Percentiles rank a stretch among this genome's conserved stretches.
These are phyloP conservation scores for Apamea anceps DNA, from an alignment of 2,888 invertebrate species.

Conservation along the genomic window DNA sequence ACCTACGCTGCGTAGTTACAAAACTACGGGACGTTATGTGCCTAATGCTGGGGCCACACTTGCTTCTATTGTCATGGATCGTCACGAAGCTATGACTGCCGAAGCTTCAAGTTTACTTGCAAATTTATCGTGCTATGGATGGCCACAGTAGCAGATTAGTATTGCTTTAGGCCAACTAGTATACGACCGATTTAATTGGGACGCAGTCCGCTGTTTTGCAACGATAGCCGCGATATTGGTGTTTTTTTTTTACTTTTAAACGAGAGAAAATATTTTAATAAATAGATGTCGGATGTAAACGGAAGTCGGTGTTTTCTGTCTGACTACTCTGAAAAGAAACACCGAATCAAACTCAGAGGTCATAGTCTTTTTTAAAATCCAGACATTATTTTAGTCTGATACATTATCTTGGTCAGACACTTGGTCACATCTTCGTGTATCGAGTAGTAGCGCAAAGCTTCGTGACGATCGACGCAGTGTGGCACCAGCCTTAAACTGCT, in stretches of 20 bases:
- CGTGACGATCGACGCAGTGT: not conserved
- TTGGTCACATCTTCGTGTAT: not conserved
- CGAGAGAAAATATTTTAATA: not conserved
- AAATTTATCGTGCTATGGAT: not conserved
- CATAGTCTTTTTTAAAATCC: not conserved
- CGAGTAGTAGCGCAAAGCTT: not conserved
- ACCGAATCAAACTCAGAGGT: not conserved
- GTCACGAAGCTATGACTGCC: not conserved
- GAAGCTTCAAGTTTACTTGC: not conserved
- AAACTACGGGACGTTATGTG: constrained; percentile 19
- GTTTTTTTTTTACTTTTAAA: not conserved
- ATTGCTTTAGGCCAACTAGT: not conserved
- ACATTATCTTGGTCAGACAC: not conserved
- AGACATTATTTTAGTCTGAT: not conserved
- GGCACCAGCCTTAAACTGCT: constrained; percentile 26
- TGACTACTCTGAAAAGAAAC: not conserved
- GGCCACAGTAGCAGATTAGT: not conserved
- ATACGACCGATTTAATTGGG: not conserved
- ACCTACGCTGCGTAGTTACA: constrained; percentile 34
- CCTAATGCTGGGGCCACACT: not conserved
- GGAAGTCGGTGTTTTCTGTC: not conserved
- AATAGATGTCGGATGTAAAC: not conserved
- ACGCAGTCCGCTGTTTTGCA: not conserved
- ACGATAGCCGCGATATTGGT: too few relatives aligned
- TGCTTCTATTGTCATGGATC: not conserved